phyloP scores from a whole-genome alignment of 1,140 invertebrate genomes.

The Bombus confusus region DNA sequence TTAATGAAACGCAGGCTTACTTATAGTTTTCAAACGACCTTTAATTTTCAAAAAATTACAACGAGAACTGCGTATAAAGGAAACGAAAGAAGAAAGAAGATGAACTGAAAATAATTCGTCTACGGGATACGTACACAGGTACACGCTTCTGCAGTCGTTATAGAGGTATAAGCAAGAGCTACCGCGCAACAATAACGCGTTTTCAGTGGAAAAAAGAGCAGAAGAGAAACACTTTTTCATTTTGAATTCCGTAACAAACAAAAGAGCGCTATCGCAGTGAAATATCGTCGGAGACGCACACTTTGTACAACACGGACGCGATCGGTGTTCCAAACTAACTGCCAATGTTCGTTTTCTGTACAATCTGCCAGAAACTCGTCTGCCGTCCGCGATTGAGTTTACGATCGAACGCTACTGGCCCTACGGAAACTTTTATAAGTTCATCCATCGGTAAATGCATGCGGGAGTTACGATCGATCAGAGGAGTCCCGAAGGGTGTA shows the following conservation, averaged over 20 bases:
- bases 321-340: slow-evolving; percentile 49
- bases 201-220: neutral
- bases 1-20: neutral
- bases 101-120: neutral
- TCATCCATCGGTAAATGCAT: slow-evolving; percentile 26
- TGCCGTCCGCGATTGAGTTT: slow-evolving; percentile 44
- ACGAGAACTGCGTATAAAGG: too few species aligned
- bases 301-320: slow-evolving; percentile 45
- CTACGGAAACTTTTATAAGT: slow-evolving; percentile 48
- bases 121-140: neutral
- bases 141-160: neutral
- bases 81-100: neutral
- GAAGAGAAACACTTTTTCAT: slow-evolving; percentile 20
- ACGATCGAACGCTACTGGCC: slow-evolving; percentile 28
- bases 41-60: neutral
- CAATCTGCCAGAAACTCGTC: slow-evolving; percentile 54
- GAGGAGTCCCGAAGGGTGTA: slow-evolving; percentile 39
- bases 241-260: slow-evolving; percentile 22
- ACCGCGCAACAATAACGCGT: neutral
- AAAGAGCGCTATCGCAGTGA: slow-evolving; percentile 9
- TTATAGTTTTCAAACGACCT: neutral
- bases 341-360: slow-evolving; percentile 41
- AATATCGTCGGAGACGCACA: slow-evolving; percentile 9
- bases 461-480: slow-evolving; percentile 48
- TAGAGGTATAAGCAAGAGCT: neutral